Conservation (phyloP, 1,140 invertebrate genomes). For the Globodera ellingtonae region DNA sequence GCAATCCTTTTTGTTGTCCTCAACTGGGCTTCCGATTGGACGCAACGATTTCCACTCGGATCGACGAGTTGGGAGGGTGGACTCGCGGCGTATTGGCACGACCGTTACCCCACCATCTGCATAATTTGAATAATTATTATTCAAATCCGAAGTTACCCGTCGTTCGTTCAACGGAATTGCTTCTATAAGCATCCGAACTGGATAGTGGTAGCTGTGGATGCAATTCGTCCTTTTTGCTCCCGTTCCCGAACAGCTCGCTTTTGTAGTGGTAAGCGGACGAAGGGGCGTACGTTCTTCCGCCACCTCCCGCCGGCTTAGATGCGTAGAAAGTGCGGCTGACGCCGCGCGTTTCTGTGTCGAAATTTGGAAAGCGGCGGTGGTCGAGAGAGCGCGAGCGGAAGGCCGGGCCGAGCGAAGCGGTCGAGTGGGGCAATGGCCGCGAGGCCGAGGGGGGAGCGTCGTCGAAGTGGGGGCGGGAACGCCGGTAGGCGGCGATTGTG, state of each 20-base stretch:
- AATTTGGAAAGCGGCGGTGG: not conserved
- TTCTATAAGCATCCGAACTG: slow-evolving; percentile 10
- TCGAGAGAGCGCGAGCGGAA: slow-evolving; percentile 15
- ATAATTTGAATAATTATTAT: too few species aligned
- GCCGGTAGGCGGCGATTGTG: not conserved
- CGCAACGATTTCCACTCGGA: slow-evolving; percentile 14
- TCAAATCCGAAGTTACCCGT: not conserved
- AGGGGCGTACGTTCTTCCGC: not conserved
- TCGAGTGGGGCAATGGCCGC: not conserved
- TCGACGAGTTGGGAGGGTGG: slow-evolving; percentile 17
- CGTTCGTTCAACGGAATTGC: slow-evolving; percentile 24
- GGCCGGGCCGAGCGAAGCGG: slow-evolving; percentile 1
- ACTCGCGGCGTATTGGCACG: slow-evolving; percentile 24
- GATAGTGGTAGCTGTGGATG: not conserved
- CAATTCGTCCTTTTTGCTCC: not conserved
- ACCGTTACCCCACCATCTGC: not conserved
- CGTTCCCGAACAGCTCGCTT: not conserved
- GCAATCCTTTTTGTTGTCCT: slow-evolving; percentile 8
- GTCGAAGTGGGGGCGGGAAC: slow-evolving; percentile 5
- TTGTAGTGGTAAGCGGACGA: not conserved
- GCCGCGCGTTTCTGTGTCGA: not conserved
- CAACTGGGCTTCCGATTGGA: not conserved
- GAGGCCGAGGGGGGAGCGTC: not conserved
- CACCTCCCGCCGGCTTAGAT: not conserved
- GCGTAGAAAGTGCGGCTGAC: not conserved